Evolutionary conservation across 1,140 invertebrate genomes (phyloP).

Genomic region (Heterodera schachtii): DNA sequence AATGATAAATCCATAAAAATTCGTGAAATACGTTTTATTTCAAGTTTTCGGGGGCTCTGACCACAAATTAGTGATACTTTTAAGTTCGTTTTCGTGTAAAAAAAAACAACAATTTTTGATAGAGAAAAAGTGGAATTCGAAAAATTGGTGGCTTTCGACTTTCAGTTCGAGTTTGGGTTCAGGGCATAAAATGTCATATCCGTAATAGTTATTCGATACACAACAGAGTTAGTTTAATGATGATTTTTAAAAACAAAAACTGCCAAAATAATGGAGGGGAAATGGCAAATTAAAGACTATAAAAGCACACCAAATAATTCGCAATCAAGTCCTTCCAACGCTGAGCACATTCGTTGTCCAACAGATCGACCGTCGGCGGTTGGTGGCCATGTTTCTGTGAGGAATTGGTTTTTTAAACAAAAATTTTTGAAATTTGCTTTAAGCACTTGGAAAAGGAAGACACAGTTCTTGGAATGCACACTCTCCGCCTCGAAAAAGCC

Average conservation of each 20-base stretch:
- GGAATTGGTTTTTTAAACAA: neutral
- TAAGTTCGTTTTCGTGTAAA: no score
- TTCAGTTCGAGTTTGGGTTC: no score
- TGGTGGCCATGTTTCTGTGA: conserved; percentile 26
- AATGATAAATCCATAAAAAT: no score
- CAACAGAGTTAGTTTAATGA: no score
- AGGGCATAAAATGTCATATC: no score
- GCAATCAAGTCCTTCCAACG: conserved; percentile 33
- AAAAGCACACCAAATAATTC: conserved; percentile 30
- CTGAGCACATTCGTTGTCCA: conserved; percentile 38
- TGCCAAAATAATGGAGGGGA: neutral
- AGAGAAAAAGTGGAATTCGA: no score
- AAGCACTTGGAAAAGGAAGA: conserved; percentile 30
- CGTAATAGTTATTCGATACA: no score
- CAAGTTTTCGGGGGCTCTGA: no score
- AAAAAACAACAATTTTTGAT: no score
- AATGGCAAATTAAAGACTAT: neutral
- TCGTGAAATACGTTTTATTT: no score
- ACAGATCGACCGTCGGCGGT: conserved; percentile 24
- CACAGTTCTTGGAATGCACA: conserved; percentile 25
- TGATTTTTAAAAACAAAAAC: neutral
- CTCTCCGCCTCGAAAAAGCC: conserved; percentile 39
- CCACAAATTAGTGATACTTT: no score
- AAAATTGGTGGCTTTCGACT: no score
- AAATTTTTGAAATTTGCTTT: neutral